phyloP scores from a whole-genome alignment of 2,797 vertebrate species.

The Brotula barbata region DNA sequence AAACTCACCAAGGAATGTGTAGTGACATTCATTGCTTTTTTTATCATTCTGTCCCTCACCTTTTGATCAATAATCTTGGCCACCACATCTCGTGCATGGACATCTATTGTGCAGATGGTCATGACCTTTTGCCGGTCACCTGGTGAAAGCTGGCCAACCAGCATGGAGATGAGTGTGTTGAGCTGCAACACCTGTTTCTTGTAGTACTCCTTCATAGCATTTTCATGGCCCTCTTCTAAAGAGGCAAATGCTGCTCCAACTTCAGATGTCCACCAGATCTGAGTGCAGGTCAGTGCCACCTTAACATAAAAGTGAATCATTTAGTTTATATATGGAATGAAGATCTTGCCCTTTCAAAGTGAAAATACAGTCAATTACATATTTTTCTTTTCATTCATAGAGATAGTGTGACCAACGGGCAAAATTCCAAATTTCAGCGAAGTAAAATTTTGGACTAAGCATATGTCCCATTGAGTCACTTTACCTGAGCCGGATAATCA shows the following conservation, averaged over 20 bases:
- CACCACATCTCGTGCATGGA: slow-evolving; percentile 94
- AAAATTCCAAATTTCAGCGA: slow-evolving; percentile 6
- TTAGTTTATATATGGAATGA: background rate
- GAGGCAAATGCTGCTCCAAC: slow-evolving; percentile 88
- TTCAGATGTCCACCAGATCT: slow-evolving; percentile 97
- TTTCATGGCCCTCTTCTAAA: slow-evolving; percentile 92
- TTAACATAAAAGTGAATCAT: slow-evolving; percentile 44
- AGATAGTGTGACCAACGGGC: slow-evolving; percentile 3
- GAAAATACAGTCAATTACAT: no score
- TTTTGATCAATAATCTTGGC: slow-evolving; percentile 92
- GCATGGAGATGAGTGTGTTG: slow-evolving; percentile 89
- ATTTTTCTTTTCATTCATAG: background rate
- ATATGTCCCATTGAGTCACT: background rate
- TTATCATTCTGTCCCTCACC: slow-evolving; percentile 68
- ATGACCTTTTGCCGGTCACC: slow-evolving; percentile 95
- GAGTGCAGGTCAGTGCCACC: slow-evolving; percentile 91
- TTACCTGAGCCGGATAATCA: slow-evolving; percentile 96
- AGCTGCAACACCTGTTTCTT: slow-evolving; percentile 89
- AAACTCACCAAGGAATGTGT: slow-evolving; percentile 8
- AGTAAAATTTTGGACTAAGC: slow-evolving; percentile 5
- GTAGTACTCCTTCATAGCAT: slow-evolving; percentile 90
- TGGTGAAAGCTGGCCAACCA: slow-evolving; percentile 88
- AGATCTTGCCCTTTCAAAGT: background rate
- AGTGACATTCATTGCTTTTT: background rate
- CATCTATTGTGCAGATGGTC: slow-evolving; percentile 96